A percentile compares a stretch with the other conserved stretches of the same genome.
phyloP scores from a whole-genome alignment of 2,113 vertebrate species.

The Canis aureus region DNA sequence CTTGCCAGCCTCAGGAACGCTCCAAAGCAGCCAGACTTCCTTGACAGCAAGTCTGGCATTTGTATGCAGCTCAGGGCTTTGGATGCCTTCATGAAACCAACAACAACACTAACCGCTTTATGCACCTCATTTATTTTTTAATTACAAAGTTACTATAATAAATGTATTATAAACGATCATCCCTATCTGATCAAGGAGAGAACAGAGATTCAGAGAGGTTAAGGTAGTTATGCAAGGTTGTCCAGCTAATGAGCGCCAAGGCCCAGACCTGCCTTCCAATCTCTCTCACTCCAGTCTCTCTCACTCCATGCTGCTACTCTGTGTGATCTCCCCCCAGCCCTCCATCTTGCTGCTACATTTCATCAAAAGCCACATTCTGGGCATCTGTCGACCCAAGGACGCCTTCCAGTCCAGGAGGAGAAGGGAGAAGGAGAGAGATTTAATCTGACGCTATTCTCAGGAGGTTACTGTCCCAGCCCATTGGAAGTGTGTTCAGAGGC shows the following conservation, averaged over 20 bases:
- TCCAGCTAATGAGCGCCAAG: no score
- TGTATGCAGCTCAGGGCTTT: neutral
- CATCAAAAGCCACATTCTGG: no score
- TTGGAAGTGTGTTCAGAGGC: neutral
- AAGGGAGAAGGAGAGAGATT: neutral
- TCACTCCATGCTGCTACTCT: neutral
- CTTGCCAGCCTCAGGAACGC: neutral
- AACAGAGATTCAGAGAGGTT: neutral
- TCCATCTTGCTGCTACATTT: neutral
- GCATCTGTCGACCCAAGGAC: neutral
- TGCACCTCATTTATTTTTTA: neutral
- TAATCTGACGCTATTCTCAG: neutral
- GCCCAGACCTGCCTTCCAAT: neutral
- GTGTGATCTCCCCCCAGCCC: accelerated
- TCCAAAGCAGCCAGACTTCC: neutral
- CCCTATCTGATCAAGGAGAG: neutral
- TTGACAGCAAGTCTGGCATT: neutral
- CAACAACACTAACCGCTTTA: neutral
- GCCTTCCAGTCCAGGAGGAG: neutral
- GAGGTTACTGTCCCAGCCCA: neutral
- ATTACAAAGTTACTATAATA: neutral
- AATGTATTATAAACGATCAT: neutral
- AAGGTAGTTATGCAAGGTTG: neutral
- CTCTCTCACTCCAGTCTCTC: neutral
- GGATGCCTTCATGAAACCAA: neutral